Evolutionary conservation across 2,888 invertebrate species (phyloP).

Genomic region (Copidosoma aretas): DNA sequence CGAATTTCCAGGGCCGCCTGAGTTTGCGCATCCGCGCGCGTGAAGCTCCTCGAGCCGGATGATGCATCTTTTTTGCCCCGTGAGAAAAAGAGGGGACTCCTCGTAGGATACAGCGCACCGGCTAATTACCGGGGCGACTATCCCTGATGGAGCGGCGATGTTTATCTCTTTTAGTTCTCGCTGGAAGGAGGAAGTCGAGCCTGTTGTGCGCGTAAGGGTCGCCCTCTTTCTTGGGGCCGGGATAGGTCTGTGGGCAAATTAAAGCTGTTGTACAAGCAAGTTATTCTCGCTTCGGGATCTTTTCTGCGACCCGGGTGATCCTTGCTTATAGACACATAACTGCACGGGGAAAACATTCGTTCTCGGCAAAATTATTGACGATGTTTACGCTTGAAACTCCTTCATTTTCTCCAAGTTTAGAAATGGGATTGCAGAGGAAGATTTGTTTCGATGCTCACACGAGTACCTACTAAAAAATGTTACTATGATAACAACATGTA

Average conservation of each 20-base stretch:
- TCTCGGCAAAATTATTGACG: too few relatives aligned
- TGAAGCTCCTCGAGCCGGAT: slow-evolving; percentile 7
- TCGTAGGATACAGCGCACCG: slow-evolving; percentile 2
- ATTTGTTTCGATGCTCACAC: too few relatives aligned
- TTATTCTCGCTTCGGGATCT: too few relatives aligned
- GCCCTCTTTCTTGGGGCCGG: background rate
- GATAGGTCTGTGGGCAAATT: background rate
- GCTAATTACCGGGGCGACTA: slow-evolving; percentile 24
- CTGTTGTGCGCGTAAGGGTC: background rate
- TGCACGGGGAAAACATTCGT: too few relatives aligned
- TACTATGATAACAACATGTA: too few relatives aligned
- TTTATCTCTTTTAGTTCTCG: slow-evolving; percentile 17
- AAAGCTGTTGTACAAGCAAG: background rate
- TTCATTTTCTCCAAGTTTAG: too few relatives aligned
- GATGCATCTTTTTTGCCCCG: slow-evolving; percentile 10
- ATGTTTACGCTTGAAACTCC: too few relatives aligned
- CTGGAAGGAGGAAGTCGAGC: slow-evolving; percentile 12
- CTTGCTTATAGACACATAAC: too few relatives aligned
- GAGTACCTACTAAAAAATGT: too few relatives aligned
- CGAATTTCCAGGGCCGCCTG: background rate
- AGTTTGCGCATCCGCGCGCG: background rate
- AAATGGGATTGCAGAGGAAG: too few relatives aligned
- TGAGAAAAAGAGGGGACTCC: slow-evolving; percentile 15
- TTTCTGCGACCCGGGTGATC: too few relatives aligned
- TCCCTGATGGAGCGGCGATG: slow-evolving; percentile 11